Conservation (phyloP, 1,140 invertebrate species). For the Panagrolaimus sp. region DNA sequence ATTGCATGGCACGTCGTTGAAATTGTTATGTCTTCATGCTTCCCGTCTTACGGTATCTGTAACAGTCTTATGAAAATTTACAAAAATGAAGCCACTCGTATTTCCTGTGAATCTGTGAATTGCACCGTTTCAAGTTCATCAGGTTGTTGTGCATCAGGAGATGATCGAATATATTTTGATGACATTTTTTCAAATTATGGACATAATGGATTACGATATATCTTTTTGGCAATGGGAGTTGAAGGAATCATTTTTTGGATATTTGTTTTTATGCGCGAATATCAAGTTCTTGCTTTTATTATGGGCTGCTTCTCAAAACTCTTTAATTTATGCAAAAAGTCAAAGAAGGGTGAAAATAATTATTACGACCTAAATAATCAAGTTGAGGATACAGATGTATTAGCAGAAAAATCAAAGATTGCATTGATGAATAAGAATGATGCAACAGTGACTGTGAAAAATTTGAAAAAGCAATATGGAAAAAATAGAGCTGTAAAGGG, state of each 20-base stretch:
- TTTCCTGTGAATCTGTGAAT: conserved; percentile 30
- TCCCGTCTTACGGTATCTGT: conserved; percentile 43
- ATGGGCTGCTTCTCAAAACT: not conserved
- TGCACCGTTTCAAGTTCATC: conserved; percentile 25
- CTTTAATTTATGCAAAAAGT: too few relatives aligned
- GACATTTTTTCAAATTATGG: conserved; percentile 26
- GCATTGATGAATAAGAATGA: too few relatives aligned
- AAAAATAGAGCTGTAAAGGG: too few relatives aligned
- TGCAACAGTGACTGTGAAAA: too few relatives aligned
- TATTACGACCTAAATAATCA: too few relatives aligned
- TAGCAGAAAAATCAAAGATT: too few relatives aligned
- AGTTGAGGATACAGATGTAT: too few relatives aligned
- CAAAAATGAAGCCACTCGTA: conserved; percentile 39
- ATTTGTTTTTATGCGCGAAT: conserved; percentile 32
- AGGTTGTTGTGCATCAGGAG: conserved; percentile 32
- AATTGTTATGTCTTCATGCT: conserved; percentile 34
- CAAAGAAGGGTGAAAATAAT: too few relatives aligned
- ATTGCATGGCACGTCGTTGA: conserved; percentile 35
- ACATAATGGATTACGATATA: conserved; percentile 31
- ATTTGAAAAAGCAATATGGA: too few relatives aligned
- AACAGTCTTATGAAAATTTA: conserved; percentile 40
- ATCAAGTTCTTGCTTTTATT: conserved; percentile 20
- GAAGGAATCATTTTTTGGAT: conserved; percentile 49
- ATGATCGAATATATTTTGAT: conserved; percentile 17
- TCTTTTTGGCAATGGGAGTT: conserved; percentile 35